These are phyloP conservation scores for Aradus depressus DNA, from an alignment of 2,888 invertebrate genomes.

Conservation along the genomic window DNA sequence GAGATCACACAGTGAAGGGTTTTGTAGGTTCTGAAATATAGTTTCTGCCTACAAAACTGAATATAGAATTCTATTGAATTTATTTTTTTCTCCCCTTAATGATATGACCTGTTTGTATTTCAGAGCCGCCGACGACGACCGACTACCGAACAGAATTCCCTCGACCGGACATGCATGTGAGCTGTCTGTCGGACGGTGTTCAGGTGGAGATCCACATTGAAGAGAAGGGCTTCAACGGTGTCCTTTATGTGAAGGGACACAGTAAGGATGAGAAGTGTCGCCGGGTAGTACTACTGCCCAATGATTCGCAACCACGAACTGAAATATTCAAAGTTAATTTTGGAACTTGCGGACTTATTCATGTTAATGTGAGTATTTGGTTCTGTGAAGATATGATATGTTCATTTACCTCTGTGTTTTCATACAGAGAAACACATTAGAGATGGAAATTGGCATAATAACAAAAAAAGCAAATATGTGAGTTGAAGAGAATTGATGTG, in stretches of 20 bases:
- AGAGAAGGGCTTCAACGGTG: slow-evolving; percentile 73
- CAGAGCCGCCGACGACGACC: slow-evolving; percentile 39
- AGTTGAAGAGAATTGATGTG: no score
- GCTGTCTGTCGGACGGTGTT: slow-evolving; percentile 83
- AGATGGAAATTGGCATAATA: no score
- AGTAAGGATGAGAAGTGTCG: slow-evolving; percentile 87
- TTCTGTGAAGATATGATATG: background rate
- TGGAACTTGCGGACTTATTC: slow-evolving; percentile 82
- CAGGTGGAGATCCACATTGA: slow-evolving; percentile 68
- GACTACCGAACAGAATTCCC: slow-evolving; percentile 69
- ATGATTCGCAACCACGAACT: slow-evolving; percentile 51
- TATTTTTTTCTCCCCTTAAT: background rate
- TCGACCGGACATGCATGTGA: slow-evolving; percentile 72
- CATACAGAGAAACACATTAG: background rate
- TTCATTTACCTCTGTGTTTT: no score
- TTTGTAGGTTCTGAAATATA: background rate
- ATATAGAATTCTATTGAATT: background rate
- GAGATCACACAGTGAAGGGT: no score
- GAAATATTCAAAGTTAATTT: slow-evolving; percentile 81
- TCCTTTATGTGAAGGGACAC: slow-evolving; percentile 86
- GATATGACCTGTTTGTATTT: no score
- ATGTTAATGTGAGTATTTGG: slow-evolving; percentile 60
- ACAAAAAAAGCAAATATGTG: no score
- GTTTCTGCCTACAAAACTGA: background rate
- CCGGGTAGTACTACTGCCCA: slow-evolving; percentile 62